Base-by-base conservation (phyloP, 2,797 vertebrate genomes). In the Malurus leucopterus region DNA sequence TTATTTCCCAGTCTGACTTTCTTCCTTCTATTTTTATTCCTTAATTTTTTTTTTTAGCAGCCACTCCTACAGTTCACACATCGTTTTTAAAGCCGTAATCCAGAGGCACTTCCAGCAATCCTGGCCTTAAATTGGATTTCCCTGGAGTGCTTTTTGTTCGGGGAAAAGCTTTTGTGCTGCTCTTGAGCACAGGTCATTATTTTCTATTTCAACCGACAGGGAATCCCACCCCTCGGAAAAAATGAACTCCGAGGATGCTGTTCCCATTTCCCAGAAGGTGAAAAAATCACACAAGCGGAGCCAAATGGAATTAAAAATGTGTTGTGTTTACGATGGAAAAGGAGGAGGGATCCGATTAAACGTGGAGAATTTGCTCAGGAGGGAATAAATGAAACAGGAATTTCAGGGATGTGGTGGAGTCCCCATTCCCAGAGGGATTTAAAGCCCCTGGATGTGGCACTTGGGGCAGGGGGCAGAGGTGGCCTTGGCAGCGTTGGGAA, bases 131-230 rank as follows among this genome's bases (percentile, higher is more conserved):
- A 86, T 62, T 3, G 23, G n/a, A 63, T 90, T 89, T 83, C 91
- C 67, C 76, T 12, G 17, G 87, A 76, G 89, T 16, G 62, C 24
- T 73, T 76, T 91, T 92, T 87, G 72, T 70, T 70, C 50, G 9
- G 85, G 85, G 44, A 55, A 84, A 86, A 78, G 74, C 57, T 70
- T 87, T 73, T 90, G 61, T 87, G 82, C 57, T 55, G 21, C 64
- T 38, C 40, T 4, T 18, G 64, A 69, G 61, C 57, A 20, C 16
- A 53, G 53, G 82, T 53, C 79, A 73, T 83, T 73, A 73, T 70
- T 89, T 85, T 15, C 30, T 21, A 49, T 82, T 87, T 49, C 49
- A 74, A 2, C 57, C 30, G 82, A 49, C 69, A 76, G 72, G 46
- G 75, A 86, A 84, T 63, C 65, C 91, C 72, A 63, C 57, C 64